Evolutionary conservation across 1,140 invertebrate genomes (phyloP), one percentile per base, ranked within the genome.

Genomic region (Hycleus cichorii): DNA sequence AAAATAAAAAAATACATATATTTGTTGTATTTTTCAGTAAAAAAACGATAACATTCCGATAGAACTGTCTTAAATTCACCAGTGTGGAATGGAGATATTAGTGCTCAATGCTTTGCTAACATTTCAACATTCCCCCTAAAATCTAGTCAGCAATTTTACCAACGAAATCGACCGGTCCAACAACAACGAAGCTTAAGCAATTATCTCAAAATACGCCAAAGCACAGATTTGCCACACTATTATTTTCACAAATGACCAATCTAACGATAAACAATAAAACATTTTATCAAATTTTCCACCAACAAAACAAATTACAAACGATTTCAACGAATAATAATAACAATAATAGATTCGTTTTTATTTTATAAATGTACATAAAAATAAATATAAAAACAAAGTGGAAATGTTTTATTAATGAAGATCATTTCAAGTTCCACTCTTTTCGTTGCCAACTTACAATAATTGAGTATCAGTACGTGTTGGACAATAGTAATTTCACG

Each of bases 81-180:
- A 53, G 51, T 53, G 51, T 53, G 51, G 51, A 53, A 53, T 44
- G 46, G 51, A 53, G 51, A 53, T 53, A 53, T 53, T 53, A 53
- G 51, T 53, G 51, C 32, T 46, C 51, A 42, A 53, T 53, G 51
- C 51, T 53, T 45, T 53, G 32, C 51, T 32, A 53, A 42, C 51
- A 46, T 53, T 53, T 53, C 51, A 32, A 32, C 32, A 42, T 53
- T 53, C 27, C 40, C 51, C 46, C 24, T 45, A 32, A 42, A 53
- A 53, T 53, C 44, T 53, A 53, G 51, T 53, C 51, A 53, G 51
- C 51, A 45, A 53, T 53, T 53, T 53, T 53, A 53, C 51, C 40
- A 45, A 45, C 32, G 51, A 53, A 53, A 53, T 45, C 44, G 51
- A 53, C 51, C 51, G 42, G 46, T n/a, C 42, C 51, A 53, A 46